A percentile compares a stretch with the other conserved stretches of the same genome.
phyloP scores from a whole-genome alignment of 2,113 vertebrate genomes.

The Pyrgilauda ruficollis region DNA sequence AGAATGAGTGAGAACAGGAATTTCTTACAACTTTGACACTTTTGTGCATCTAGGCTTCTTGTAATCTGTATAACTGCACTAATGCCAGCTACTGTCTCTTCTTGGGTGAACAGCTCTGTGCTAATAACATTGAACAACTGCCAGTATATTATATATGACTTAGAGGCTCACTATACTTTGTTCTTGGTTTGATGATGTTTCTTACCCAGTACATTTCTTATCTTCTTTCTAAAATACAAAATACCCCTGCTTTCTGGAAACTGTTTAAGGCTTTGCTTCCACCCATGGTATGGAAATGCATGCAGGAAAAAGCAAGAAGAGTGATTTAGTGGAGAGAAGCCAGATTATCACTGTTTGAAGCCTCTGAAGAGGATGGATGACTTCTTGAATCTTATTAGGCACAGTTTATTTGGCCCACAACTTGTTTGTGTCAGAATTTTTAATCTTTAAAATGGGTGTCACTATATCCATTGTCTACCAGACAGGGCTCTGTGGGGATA shows the following conservation, averaged over 20 bases:
- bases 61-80: background rate
- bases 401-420: constrained; percentile 5
- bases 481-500: background rate
- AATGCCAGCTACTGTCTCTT: background rate
- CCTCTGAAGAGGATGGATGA: background rate
- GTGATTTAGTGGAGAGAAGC: background rate
- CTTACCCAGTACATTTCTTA: background rate
- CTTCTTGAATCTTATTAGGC: constrained; percentile 16
- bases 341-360: background rate
- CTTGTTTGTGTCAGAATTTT: constrained; percentile 16
- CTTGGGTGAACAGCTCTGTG: background rate
- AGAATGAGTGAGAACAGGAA: background rate
- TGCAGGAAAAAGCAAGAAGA: background rate
- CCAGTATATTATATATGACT: background rate
- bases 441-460: background rate
- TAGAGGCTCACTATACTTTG: background rate
- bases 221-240: background rate
- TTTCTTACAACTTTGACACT: background rate
- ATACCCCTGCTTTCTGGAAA: background rate
- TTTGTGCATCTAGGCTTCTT: background rate
- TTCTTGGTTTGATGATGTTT: background rate
- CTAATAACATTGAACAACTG: background rate
- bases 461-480: background rate
- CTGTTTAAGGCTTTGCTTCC: background rate
- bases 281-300: fast-evolving